Evolutionary conservation across 2,113 vertebrate species (phyloP), one percentile per base, ranked within the genome.

Genomic region (Chrysemys picta): DNA sequence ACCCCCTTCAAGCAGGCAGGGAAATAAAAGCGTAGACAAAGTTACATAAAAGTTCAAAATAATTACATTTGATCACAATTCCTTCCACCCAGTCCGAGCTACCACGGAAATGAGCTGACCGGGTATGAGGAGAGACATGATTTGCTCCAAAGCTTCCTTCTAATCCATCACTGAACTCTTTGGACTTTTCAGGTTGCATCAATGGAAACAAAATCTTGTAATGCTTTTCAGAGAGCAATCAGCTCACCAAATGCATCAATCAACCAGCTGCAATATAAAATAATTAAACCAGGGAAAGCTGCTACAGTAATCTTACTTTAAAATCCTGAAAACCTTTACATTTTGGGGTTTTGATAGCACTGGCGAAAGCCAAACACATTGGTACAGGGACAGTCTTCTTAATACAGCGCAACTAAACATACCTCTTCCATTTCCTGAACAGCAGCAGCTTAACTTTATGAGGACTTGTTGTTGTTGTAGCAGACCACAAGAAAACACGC

Each of bases 21-120:
- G 91, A 92, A 47, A 90, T 42, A 93, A 95, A 97, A 97, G 91
- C 85, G 92, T 87, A 94, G 89, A 88, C 80, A 47, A 35, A 85
- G 87, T 52, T 53, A 90, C 93, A 89, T 80, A 96, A 94, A 96
- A 95, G 94, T 79, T 94, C 91, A 90, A 93, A 95, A 95, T 92
- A 97, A 97, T 98, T 98, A 98, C 95, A 96, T 95, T 98, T 98
- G 88, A 97, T 98, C 89, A 98, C 98, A 89, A 98, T 98, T 92
- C 98, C 98, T 97, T 98, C 98, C 85, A 98, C 94, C 89, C 98
- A 97, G 93, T 97, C 97, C 94, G 98, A 97, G 97, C 97, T 98
- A 87, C 98, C 98, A 89, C 98, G 96, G 95, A 97, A 98, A 76
- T 24, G 2, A 85, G 98, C 96, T 9, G 93, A 97, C 81, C 98